Conservation (phyloP, 2,888 invertebrate species). For the Embidobia sp. region DNA sequence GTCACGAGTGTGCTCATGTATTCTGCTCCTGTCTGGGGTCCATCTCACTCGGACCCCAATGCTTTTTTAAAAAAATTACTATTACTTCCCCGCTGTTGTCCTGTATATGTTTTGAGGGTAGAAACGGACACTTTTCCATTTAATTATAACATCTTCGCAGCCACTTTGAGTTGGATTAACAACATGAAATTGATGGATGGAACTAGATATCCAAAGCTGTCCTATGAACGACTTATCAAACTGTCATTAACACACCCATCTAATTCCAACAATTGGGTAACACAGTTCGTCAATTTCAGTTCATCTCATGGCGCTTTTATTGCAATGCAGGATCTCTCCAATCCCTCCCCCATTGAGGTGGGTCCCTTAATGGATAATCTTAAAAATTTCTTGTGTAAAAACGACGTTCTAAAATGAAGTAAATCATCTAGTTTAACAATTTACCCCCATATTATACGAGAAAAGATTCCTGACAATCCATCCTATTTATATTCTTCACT, state of each 20-base stretch:
- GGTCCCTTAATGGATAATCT: background rate
- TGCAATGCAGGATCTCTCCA: no score
- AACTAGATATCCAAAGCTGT: background rate
- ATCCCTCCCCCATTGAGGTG: background rate
- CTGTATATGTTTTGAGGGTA: background rate
- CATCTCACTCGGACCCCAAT: background rate
- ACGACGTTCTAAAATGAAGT: background rate
- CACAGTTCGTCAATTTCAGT: no score
- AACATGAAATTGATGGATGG: background rate
- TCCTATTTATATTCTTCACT: background rate
- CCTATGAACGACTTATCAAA: background rate
- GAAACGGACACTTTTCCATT: background rate
- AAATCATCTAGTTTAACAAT: background rate
- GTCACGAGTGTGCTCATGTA: background rate
- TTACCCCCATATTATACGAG: background rate
- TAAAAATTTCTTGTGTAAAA: background rate
- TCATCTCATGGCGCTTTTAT: no score
- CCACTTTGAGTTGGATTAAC: background rate
- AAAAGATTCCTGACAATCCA: background rate
- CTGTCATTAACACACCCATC: background rate
- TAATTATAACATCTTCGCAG: background rate
- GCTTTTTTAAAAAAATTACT: background rate
- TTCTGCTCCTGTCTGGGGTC: background rate
- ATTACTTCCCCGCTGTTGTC: background rate
- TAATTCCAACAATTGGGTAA: background rate